Conservation (phyloP, 2,113 vertebrate species). For the Eurypyga helias region DNA sequence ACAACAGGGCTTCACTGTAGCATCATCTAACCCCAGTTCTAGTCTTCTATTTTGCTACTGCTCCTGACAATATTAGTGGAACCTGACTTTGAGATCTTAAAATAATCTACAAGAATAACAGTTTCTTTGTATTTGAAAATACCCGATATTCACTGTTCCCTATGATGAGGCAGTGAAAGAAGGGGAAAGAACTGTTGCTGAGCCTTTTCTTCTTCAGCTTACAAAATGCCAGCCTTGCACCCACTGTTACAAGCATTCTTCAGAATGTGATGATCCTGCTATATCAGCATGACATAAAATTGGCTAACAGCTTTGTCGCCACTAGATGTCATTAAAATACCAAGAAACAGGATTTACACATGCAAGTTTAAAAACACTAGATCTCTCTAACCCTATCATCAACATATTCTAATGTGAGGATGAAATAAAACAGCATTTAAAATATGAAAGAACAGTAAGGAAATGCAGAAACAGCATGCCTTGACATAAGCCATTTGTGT, state of each 20-base stretch:
- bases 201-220: neutral
- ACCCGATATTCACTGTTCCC: neutral
- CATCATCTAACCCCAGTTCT: neutral
- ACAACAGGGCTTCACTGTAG: neutral
- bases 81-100: neutral
- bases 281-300: neutral
- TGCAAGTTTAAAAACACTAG: neutral
- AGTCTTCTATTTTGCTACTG: neutral
- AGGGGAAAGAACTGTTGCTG: neutral
- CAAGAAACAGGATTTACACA: slow-evolving; percentile 6
- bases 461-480: slow-evolving; percentile 56
- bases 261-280: neutral
- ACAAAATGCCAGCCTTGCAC: neutral
- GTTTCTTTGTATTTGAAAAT: neutral
- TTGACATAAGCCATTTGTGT: slow-evolving; percentile 29
- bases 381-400: slow-evolving; percentile 62
- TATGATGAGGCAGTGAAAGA: neutral
- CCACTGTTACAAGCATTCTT: neutral
- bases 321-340: slow-evolving; percentile 81
- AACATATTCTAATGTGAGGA: slow-evolving; percentile 51
- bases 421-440: slow-evolving; percentile 60
- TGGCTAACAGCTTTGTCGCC: slow-evolving; percentile 27
- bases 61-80: neutral
- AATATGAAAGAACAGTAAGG: slow-evolving; percentile 65
- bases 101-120: neutral